Conservation (phyloP, 2,888 invertebrate genomes). For the Masnerella sp. region DNA sequence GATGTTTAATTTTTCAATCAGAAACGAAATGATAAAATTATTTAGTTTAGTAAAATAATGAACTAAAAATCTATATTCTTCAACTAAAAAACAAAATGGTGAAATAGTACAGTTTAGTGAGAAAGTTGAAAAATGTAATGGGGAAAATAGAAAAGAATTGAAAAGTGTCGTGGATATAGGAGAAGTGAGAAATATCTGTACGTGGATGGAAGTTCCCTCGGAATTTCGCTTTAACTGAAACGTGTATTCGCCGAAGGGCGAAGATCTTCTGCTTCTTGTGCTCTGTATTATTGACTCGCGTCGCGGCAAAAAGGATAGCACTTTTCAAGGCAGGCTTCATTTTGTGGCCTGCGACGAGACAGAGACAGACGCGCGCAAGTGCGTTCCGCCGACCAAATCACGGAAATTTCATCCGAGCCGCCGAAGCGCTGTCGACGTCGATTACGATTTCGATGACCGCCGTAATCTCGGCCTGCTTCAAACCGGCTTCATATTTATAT, state of each 20-base stretch:
- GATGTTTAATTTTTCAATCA: no score
- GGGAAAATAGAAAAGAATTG: no score
- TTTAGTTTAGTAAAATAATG: no score
- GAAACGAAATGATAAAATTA: no score
- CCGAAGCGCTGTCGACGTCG: constrained; percentile 26
- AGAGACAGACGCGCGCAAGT: constrained; percentile 29
- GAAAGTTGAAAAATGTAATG: no score
- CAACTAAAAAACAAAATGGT: no score
- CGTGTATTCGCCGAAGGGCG: constrained; percentile 49
- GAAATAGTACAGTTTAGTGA: no score
- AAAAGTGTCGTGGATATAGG: no score
- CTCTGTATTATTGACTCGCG: constrained; percentile 55
- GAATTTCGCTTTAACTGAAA: constrained; percentile 53
- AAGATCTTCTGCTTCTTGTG: constrained; percentile 39
- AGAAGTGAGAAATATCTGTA: no score
- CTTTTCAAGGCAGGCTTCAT: constrained; percentile 62
- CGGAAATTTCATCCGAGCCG: constrained; percentile 41
- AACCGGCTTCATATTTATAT: constrained; percentile 45
- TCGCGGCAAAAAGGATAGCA: constrained; percentile 50
- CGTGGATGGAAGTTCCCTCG: no score
- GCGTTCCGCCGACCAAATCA: constrained; percentile 33
- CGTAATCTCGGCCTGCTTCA: constrained; percentile 18
- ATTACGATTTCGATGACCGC: constrained; percentile 40
- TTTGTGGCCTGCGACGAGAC: constrained; percentile 52
- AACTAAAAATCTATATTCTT: no score